A percentile compares a stretch with the other conserved stretches of the same genome.
These are phyloP conservation scores for Kuschelorhynchus macadamiae DNA, from an alignment of 2,888 invertebrate genomes.

Conservation along the genomic window DNA sequence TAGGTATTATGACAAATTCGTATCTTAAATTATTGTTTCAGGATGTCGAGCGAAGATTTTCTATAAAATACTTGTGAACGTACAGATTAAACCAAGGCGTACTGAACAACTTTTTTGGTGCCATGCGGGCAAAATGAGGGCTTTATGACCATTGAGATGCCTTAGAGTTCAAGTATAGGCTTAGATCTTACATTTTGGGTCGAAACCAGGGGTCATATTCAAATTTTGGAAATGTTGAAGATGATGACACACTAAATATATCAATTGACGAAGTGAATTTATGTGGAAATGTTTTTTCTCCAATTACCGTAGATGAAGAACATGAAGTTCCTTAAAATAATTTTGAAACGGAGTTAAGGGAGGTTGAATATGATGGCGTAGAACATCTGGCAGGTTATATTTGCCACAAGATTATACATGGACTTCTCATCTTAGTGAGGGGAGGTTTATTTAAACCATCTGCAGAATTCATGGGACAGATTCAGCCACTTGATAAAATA, in stretches of 20 bases:
- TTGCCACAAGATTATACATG: conserved; percentile 2
- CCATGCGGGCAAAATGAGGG: neutral
- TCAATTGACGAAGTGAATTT: conserved; percentile 3
- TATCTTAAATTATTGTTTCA: conserved; percentile 3
- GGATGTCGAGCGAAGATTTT: conserved; percentile 2
- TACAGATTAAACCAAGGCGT: conserved; percentile 6
- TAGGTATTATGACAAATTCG: neutral
- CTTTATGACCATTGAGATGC: neutral
- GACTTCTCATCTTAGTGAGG: conserved; percentile 23
- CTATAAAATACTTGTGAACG: conserved; percentile 16
- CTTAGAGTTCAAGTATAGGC: neutral
- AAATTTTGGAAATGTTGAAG: conserved; percentile 5
- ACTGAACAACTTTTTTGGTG: conserved; percentile 1
- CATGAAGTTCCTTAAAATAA: neutral
- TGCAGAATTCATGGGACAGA: conserved; percentile 21
- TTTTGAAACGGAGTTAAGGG: neutral
- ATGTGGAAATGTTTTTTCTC: neutral
- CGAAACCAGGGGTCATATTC: neutral
- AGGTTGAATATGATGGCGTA: neutral
- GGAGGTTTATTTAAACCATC: conserved; percentile 27
- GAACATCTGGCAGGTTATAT: conserved; percentile 10
- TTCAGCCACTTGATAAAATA: conserved; percentile 25
- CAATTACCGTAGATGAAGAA: neutral
- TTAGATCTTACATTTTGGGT: too few relatives aligned
- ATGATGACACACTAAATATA: neutral